These are phyloP conservation scores for Pongo abelii DNA, from an alignment of 2,113 vertebrate genomes.

Conservation along the genomic window DNA sequence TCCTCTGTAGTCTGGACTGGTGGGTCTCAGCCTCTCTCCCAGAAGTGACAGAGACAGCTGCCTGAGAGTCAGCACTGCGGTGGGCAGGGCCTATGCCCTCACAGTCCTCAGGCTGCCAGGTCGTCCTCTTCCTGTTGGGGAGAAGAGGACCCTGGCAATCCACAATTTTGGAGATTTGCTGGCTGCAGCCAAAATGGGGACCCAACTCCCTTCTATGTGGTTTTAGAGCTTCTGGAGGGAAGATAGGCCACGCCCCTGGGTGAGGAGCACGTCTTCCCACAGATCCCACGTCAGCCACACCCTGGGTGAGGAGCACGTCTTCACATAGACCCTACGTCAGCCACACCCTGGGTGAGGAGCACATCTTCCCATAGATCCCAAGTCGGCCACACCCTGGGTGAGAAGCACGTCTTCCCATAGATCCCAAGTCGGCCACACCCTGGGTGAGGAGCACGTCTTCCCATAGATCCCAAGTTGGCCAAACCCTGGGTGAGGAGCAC, in stretches of 20 bases:
- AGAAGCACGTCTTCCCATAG: too few species aligned
- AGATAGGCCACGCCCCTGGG: not conserved
- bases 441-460: fast-evolving
- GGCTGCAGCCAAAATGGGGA: not conserved
- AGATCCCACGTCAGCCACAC: fast-evolving
- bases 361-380: too few species aligned
- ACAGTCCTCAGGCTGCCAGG: too few species aligned
- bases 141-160: not conserved
- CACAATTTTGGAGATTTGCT: not conserved
- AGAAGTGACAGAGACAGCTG: not conserved
- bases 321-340: fast-evolving
- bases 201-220: not conserved
- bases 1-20: not conserved
- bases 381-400: too few species aligned
- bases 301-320: too few species aligned
- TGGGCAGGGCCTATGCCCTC: not conserved
- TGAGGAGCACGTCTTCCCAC: fast-evolving
- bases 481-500: fast-evolving
- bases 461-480: fast-evolving
- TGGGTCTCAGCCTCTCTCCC: not conserved
- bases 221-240: not conserved
- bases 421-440: fast-evolving
- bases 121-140: not conserved
- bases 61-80: not conserved
- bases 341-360: too few species aligned